These are phyloP conservation scores for Serilophus lunatus DNA, from an alignment of 2,113 vertebrate species.

Conservation along the genomic window DNA sequence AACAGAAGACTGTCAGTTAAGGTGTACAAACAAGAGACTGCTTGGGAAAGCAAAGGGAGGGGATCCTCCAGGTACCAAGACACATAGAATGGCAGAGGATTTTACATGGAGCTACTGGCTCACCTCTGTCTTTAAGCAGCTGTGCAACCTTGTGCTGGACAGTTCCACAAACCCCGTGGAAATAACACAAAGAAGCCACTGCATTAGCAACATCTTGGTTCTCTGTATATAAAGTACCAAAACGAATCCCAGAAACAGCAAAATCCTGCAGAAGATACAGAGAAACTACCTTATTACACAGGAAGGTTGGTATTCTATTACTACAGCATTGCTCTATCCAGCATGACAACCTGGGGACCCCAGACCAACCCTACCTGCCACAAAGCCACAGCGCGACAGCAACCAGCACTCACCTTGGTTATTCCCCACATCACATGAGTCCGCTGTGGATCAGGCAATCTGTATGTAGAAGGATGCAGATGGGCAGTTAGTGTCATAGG, in stretches of 20 bases:
- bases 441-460: slow-evolving; percentile 93
- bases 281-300: neutral
- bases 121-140: slow-evolving; percentile 88
- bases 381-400: rapidly evolving
- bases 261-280: slow-evolving; percentile 82
- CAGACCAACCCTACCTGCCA: neutral
- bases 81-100: neutral
- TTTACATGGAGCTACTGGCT: neutral
- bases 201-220: slow-evolving; percentile 86
- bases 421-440: slow-evolving; percentile 95
- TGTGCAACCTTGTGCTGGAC: slow-evolving; percentile 87
- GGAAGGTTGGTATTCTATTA: neutral
- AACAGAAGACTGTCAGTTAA: neutral
- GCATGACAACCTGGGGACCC: neutral
- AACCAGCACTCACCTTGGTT: slow-evolving; percentile 82
- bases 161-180: slow-evolving; percentile 86
- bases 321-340: neutral
- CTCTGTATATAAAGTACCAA: slow-evolving; percentile 88
- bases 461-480: slow-evolving; percentile 71
- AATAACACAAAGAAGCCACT: slow-evolving; percentile 80
- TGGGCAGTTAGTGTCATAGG: slow-evolving; percentile 54
- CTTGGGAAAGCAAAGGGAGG: neutral
- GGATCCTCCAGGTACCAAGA: neutral
- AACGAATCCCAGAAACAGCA: slow-evolving; percentile 85
- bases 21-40: neutral